Evolutionary conservation across 2,888 invertebrate species (phyloP).

Genomic region (Zaprionus lineosus): DNA sequence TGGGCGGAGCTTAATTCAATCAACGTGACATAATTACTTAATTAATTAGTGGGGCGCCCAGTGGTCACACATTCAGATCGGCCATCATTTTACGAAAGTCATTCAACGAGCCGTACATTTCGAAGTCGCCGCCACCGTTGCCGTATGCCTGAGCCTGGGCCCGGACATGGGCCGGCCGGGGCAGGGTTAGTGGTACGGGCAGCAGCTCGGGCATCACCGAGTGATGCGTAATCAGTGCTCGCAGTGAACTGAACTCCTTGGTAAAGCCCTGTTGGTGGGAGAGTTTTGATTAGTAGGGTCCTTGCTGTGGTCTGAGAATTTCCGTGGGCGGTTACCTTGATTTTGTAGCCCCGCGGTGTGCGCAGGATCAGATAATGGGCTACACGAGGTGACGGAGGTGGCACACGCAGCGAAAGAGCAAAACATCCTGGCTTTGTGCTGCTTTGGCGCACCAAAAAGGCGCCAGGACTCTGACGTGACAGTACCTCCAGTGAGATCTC

Average conservation of each 20-base stretch:
- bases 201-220: conserved; percentile 98
- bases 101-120: conserved; percentile 88
- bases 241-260: conserved; percentile 96
- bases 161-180: conserved; percentile 83
- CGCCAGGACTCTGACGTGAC: conserved; percentile 94
- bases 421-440: conserved; percentile 97
- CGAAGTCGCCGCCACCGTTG: conserved; percentile 85
- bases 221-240: conserved; percentile 97
- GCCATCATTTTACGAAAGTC: conserved; percentile 91
- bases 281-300: neutral
- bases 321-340: conserved; percentile 87
- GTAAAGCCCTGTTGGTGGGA: conserved; percentile 92
- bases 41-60: conserved; percentile 58
- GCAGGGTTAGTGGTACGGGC: conserved; percentile 94
- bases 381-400: conserved; percentile 90
- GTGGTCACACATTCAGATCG: conserved; percentile 86
- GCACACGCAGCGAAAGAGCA: conserved; percentile 96
- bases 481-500: conserved; percentile 96
- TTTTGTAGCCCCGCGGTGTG: conserved; percentile 94
- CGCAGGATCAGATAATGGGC: conserved; percentile 97
- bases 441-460: conserved; percentile 97
- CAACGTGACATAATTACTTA: conserved; percentile 71
- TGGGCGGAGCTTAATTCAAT: conserved; percentile 60
- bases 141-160: conserved; percentile 55
- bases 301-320: neutral